phyloP scores from a whole-genome alignment of 2,888 invertebrate genomes.

The Heterodera filipjevi region DNA sequence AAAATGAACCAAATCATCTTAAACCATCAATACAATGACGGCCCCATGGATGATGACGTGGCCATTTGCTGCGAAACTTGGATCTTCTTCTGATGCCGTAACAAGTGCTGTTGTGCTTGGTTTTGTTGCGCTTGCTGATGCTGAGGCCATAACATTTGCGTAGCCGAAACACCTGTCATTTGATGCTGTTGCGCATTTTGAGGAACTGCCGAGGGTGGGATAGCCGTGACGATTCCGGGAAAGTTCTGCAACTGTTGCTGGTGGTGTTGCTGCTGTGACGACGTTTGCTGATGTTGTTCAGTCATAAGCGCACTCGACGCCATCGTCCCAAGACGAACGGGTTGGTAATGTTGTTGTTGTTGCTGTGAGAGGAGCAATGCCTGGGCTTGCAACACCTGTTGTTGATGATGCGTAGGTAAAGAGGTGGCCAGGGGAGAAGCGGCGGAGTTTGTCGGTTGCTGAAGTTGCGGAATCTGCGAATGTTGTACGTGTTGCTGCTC shows the following conservation, averaged over 20 bases:
- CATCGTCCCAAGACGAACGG: background rate
- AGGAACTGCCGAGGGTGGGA: background rate
- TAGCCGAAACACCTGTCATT: background rate
- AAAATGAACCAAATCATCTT: background rate
- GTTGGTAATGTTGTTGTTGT: background rate
- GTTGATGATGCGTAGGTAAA: conserved; percentile 3
- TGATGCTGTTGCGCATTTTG: background rate
- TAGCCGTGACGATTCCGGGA: background rate
- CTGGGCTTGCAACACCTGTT: background rate
- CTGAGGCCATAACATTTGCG: background rate
- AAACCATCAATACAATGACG: background rate
- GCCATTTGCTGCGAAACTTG: background rate
- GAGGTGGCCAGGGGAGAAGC: background rate
- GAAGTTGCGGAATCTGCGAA: background rate
- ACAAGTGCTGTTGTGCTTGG: background rate
- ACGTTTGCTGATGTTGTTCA: background rate
- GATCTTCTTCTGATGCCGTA: background rate
- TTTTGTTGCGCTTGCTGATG: background rate
- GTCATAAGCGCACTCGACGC: background rate
- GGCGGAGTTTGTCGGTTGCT: background rate
- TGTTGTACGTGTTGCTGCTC: conserved; percentile 1
- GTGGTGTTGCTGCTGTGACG: background rate
- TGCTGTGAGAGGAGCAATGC: background rate
- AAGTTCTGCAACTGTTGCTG: background rate
- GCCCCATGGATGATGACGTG: background rate